Percentiles rank a stretch among this genome's conserved stretches.
Evolutionary conservation across 1,140 invertebrate genomes (phyloP).

Genomic region (Oryctes rhinoceros): DNA sequence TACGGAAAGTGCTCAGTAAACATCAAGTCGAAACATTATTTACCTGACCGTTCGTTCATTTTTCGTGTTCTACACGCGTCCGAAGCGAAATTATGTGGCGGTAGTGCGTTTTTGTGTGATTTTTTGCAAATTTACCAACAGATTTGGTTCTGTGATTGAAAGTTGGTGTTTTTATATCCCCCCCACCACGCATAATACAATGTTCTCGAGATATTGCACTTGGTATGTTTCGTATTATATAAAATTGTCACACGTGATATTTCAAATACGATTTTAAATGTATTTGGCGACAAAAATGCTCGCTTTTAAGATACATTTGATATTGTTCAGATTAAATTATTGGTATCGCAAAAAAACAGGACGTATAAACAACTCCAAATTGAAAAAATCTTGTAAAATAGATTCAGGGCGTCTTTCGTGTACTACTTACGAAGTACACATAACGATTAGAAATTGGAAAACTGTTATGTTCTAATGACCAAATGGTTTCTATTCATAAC

Average conservation of each 20-base stretch:
- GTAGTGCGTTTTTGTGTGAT: constrained; percentile 44
- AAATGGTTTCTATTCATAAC: no score
- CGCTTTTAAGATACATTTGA: neutral
- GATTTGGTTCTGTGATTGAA: constrained; percentile 54
- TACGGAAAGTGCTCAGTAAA: constrained; percentile 43
- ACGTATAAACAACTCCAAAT: neutral
- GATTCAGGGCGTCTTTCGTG: neutral
- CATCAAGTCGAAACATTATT: neutral
- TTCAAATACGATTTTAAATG: neutral
- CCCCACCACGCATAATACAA: constrained; percentile 45
- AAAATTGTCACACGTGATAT: constrained; percentile 31
- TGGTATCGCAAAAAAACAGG: no score
- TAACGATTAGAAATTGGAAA: neutral
- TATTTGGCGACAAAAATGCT: neutral
- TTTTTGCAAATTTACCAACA: constrained; percentile 52
- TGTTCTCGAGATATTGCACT: constrained; percentile 48
- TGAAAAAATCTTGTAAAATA: constrained; percentile 4
- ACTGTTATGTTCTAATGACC: no score
- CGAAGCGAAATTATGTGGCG: constrained; percentile 43
- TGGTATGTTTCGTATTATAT: constrained; percentile 42
- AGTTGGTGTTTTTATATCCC: constrained; percentile 47
- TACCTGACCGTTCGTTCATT: constrained; percentile 43
- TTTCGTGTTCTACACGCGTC: constrained; percentile 42
- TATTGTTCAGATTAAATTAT: no score
- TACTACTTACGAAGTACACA: neutral